A percentile compares a stretch with the other conserved stretches of the same genome.
phyloP scores from a whole-genome alignment of 2,888 invertebrate species.

The Helleia helle region DNA sequence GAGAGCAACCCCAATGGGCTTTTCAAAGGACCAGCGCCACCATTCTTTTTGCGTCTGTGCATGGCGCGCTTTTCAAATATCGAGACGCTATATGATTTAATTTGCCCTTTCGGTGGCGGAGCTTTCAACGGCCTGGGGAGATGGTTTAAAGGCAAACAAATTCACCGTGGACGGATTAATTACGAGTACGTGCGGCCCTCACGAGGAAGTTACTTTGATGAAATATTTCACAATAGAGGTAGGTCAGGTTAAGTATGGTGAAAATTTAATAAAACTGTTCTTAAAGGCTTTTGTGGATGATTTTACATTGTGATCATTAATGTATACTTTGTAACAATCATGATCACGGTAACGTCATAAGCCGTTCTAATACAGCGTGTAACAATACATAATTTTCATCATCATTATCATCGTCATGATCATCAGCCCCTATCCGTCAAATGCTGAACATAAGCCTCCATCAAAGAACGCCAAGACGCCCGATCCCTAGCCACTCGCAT shows the following conservation, averaged over 20 bases:
- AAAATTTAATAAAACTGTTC: too few relatives aligned
- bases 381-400: too few relatives aligned
- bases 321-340: too few relatives aligned
- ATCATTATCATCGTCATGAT: too few relatives aligned
- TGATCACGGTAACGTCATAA: too few relatives aligned
- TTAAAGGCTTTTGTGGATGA: too few relatives aligned
- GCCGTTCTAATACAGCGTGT: too few relatives aligned
- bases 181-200: constrained; percentile 10
- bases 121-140: constrained; percentile 36
- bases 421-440: too few relatives aligned
- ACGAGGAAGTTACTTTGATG: constrained; percentile 4
- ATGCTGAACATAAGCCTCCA: too few relatives aligned
- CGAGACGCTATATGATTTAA: constrained; percentile 70
- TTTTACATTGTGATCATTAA: too few relatives aligned
- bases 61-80: constrained; percentile 60
- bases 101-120: constrained; percentile 55
- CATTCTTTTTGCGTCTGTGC: constrained; percentile 61
- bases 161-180: constrained; percentile 19
- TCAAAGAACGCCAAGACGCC: too few relatives aligned
- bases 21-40: constrained; percentile 65
- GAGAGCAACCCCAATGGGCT: constrained; percentile 60
- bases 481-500: too few relatives aligned
- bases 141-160: constrained; percentile 28
- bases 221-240: not conserved
- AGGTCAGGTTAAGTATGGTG: not conserved